These are phyloP conservation scores for Watsonalla binaria DNA, from an alignment of 2,888 invertebrate genomes.

Conservation along the genomic window DNA sequence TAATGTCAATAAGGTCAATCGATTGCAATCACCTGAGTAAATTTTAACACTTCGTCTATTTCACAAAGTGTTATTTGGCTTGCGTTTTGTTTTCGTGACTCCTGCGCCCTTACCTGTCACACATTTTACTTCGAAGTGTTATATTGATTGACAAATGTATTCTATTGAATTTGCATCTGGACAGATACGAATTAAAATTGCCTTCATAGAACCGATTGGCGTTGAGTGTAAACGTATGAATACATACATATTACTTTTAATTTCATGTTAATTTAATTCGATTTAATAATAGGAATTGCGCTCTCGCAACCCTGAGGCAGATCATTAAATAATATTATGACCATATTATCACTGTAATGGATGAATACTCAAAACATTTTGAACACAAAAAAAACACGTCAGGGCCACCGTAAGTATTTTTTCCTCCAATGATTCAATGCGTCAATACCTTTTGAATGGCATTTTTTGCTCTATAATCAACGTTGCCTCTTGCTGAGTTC, in stretches of 20 bases:
- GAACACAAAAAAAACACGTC: not conserved
- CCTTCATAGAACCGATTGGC: not conserved
- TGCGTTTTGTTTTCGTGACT: constrained; percentile 36
- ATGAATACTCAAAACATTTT: not conserved
- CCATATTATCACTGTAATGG: not conserved
- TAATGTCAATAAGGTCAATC: not conserved
- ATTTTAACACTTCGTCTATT: not conserved
- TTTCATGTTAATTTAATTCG: no score
- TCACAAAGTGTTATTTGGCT: constrained; percentile 2
- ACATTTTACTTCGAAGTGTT: constrained; percentile 23
- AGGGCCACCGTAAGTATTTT: not conserved
- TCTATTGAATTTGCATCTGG: constrained; percentile 15
- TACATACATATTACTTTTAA: not conserved
- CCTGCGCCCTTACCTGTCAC: constrained; percentile 43
- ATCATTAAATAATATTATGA: no score
- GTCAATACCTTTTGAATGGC: constrained; percentile 5
- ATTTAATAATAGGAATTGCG: no score
- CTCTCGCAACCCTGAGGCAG: no score
- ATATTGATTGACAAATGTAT: constrained; percentile 45
- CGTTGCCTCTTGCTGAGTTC: not conserved
- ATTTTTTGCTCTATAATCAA: not conserved
- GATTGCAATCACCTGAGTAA: constrained; percentile 2
- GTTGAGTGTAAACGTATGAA: not conserved
- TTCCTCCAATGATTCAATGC: constrained; percentile 4
- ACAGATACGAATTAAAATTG: no score